Evolutionary conservation across 2,797 vertebrate species (phyloP), one percentile per base, ranked within the genome.

Genomic region (Enteromius thamalakanensis): DNA sequence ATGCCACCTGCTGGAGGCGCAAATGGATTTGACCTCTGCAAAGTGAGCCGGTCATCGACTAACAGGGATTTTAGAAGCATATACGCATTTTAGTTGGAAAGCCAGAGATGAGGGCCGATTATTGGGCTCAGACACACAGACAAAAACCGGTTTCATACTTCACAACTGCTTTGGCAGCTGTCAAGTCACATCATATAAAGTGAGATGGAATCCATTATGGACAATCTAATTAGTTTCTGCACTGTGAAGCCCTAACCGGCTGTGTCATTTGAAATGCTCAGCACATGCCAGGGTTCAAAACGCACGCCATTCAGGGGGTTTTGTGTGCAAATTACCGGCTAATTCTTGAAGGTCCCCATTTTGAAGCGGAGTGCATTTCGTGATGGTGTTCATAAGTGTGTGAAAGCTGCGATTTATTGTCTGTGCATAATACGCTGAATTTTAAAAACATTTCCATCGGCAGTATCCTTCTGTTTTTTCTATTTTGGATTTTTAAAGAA

Each of bases 1-100:
- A 82, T 53, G 72, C 69, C 80, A 85, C 78, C 78, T 76, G 19
- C 64, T 70, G 45, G 37, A 87, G 79, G 85, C 53, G 85, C 83
- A 86, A 89, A 89, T 87, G 88, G 86, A 53, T 83, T 82, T 83
- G 83, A 87, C 87, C 80, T 78, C 71, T 69, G 37, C 19, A 6
- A 58, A 76, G 47, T 78, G 47, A 81, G 37, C 65, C 32, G 70
- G 81, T 51, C 53, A 51, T 60, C 32, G 65, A 75, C 67, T 37
- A 29, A 21, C 17, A 68, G 68, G 21, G 15, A 68, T 86, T 83
- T 85, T 58, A 68, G 29, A 19, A 75, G 34, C n/a, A 70, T 47
- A 34, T n/a, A n/a, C 62, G n/a, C 42, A 76, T 68, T 51, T 45
- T 23, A 26, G 7, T 26, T 32, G 15, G 58, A 40, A 64, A 79